These are phyloP conservation scores for Gorsachius magnificus DNA, from an alignment of 2,797 vertebrate genomes.

Conservation along the genomic window DNA sequence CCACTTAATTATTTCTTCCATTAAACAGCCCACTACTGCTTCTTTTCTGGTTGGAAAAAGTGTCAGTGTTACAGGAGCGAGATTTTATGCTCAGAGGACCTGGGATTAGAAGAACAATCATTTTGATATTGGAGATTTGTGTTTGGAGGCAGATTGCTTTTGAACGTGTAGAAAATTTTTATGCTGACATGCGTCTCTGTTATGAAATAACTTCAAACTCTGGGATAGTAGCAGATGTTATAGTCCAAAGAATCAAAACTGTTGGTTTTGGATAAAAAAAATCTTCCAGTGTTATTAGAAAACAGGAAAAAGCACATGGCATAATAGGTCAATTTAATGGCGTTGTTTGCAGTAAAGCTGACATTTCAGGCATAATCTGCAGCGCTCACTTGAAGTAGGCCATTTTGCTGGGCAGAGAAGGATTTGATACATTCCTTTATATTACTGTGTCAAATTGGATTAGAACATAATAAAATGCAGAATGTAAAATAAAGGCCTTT, in stretches of 20 bases:
- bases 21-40: neutral
- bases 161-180: neutral
- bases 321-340: neutral
- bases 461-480: slow-evolving; percentile 14
- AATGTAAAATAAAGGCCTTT: neutral
- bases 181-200: neutral
- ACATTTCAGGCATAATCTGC: neutral
- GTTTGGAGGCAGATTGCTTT: neutral
- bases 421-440: slow-evolving; percentile 13
- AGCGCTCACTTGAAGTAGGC: neutral
- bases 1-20: slow-evolving; percentile 22
- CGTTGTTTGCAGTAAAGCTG: slow-evolving; percentile 11
- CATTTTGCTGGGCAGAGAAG: slow-evolving; percentile 7
- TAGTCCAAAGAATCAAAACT: neutral
- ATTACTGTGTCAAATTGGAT: slow-evolving; percentile 18
- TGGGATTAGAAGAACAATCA: neutral
- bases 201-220: neutral
- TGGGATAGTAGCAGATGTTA: neutral
- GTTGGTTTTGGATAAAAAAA: neutral
- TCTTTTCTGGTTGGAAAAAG: neutral
- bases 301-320: neutral
- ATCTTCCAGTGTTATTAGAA: neutral
- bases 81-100: neutral
- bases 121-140: neutral
- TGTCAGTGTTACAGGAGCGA: neutral